phyloP scores from a whole-genome alignment of 2,888 invertebrate genomes.

The Synanthedon andrenaeformis region DNA sequence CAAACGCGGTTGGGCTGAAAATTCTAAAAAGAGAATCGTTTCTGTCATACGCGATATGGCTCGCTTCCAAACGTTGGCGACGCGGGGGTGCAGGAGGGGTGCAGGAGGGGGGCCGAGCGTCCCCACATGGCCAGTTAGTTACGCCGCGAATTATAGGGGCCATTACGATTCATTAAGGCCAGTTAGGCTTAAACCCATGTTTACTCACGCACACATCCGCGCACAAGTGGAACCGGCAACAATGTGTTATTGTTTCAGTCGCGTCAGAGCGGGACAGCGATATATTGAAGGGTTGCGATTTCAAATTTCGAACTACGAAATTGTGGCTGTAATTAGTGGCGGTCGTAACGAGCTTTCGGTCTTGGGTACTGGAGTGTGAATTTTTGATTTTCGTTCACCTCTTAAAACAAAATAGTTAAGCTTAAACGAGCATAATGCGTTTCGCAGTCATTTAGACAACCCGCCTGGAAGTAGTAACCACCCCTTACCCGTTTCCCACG shows the following conservation, averaged over 20 bases:
- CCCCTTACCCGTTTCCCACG: too few relatives aligned
- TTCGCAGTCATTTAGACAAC: too few relatives aligned
- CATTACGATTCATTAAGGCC: conserved; percentile 73
- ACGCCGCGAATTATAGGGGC: conserved; percentile 73
- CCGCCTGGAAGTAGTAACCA: too few relatives aligned
- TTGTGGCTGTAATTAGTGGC: conserved; percentile 60
- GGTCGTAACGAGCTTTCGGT: conserved; percentile 50
- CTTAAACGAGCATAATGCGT: too few relatives aligned
- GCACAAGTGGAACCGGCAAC: conserved; percentile 33
- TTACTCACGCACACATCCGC: conserved; percentile 62
- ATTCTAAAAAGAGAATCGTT: conserved; percentile 61
- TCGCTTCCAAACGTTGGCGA: conserved; percentile 41
- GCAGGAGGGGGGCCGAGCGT: conserved; percentile 20
- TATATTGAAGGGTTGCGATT: conserved; percentile 36
- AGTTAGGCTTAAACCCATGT: conserved; percentile 72
- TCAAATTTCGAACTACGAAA: conserved; percentile 54
- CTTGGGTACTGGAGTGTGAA: conserved; percentile 43
- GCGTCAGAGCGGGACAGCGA: conserved; percentile 31
- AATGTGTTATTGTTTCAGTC: conserved; percentile 46
- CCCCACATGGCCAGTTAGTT: conserved; percentile 71
- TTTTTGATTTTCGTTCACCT: conserved; percentile 28
- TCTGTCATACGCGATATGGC: conserved; percentile 68
- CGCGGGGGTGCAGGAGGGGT: conserved; percentile 22
- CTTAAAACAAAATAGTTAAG: background rate
- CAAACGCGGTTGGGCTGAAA: conserved; percentile 47